Evolutionary conservation across 2,113 vertebrate species (phyloP).

Genomic region (Tetrax tetrax): DNA sequence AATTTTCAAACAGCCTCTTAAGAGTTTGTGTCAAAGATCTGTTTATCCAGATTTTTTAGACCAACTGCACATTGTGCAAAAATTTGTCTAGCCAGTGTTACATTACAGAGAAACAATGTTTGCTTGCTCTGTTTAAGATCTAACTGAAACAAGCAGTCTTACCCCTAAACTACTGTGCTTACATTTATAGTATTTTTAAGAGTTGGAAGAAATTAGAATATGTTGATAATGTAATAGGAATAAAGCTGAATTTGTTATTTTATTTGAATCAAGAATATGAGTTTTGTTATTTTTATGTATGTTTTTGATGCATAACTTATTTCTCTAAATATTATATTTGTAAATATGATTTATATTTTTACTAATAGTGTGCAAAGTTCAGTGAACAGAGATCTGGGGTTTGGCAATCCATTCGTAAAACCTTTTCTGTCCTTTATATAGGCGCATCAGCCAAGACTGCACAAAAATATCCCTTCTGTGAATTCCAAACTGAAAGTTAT

Average conservation of each 20-base stretch:
- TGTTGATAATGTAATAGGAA: not conserved
- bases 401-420: not conserved
- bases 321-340: not conserved
- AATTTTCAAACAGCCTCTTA: not conserved
- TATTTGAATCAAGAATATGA: not conserved
- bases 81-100: not conserved
- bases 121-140: not conserved
- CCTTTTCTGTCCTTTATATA: slow-evolving; percentile 37
- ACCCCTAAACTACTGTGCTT: not conserved
- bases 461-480: slow-evolving; percentile 94
- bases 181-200: not conserved
- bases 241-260: not conserved
- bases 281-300: not conserved
- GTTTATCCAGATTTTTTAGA: not conserved
- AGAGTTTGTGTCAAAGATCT: not conserved
- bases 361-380: not conserved
- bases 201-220: not conserved
- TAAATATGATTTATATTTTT: not conserved
- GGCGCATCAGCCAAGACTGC: slow-evolving; percentile 84
- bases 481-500: slow-evolving; percentile 88
- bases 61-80: not conserved
- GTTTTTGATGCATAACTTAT: not conserved
- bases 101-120: not conserved
- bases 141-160: not conserved
- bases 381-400: not conserved